phyloP scores from a whole-genome alignment of 1,140 invertebrate genomes.

The Gerris buenoi region DNA sequence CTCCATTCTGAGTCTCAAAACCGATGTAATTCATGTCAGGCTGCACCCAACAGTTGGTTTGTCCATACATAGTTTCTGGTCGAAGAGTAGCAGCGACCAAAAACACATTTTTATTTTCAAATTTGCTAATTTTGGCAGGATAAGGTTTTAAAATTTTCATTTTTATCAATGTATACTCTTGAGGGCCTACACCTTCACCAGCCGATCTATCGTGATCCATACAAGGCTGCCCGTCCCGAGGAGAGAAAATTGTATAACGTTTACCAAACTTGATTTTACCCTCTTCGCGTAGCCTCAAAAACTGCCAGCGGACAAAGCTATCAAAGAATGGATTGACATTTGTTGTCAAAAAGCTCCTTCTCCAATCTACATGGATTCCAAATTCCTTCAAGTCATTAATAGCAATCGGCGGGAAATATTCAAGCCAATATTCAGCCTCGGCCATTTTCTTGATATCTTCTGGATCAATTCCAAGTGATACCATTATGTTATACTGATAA shows the following conservation, averaged over 20 bases:
- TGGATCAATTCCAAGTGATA: conserved; percentile 72
- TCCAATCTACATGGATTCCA: conserved; percentile 91
- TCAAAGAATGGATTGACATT: conserved; percentile 96
- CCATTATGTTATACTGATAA: conserved; percentile 99
- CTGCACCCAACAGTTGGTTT: conserved; percentile 96
- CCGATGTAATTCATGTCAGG: conserved; percentile 90
- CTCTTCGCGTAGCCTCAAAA: conserved; percentile 65
- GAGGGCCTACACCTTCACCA: conserved; percentile 94
- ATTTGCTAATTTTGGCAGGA: conserved; percentile 52
- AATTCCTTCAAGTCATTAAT: conserved; percentile 73
- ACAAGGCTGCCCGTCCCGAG: conserved; percentile 92
- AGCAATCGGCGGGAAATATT: conserved; percentile 88
- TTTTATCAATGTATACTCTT: conserved; percentile 96
- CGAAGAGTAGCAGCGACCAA: conserved; percentile 93
- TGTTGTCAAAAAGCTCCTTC: conserved; percentile 93
- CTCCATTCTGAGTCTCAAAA: conserved; percentile 52
- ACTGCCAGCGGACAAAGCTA: conserved; percentile 97
- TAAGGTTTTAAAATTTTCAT: conserved; percentile 66
- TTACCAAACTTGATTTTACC: conserved; percentile 79
- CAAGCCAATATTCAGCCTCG: conserved; percentile 79
- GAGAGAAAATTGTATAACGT: conserved; percentile 92
- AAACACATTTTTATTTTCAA: conserved; percentile 39
- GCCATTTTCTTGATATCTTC: conserved; percentile 89
- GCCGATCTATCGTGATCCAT: conserved; percentile 97
- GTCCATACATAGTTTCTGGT: conserved; percentile 99